These are phyloP conservation scores for Drosophila yooni DNA, from an alignment of 2,888 invertebrate species.

Conservation along the genomic window DNA sequence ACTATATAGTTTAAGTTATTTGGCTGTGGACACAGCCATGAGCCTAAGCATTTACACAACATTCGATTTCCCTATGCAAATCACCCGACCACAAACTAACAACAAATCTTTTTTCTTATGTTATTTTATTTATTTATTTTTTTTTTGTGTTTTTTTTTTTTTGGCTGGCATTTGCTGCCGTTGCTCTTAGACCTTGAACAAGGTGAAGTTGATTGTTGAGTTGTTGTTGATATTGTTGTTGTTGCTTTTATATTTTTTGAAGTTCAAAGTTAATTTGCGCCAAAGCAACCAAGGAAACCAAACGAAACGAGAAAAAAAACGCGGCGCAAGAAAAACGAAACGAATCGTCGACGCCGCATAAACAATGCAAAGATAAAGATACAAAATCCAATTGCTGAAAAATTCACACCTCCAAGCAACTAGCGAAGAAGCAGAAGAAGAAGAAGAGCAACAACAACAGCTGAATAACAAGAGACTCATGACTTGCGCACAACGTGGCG, in stretches of 20 bases:
- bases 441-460: slow-evolving; percentile 17
- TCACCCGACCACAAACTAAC: slow-evolving; percentile 44
- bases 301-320: slow-evolving; percentile 34
- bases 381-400: slow-evolving; percentile 66
- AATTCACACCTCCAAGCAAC: slow-evolving; percentile 68
- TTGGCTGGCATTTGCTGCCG: slow-evolving; percentile 58
- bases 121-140: slow-evolving; percentile 16
- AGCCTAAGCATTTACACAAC: slow-evolving; percentile 42
- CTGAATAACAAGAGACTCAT: slow-evolving; percentile 17
- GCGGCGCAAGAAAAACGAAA: slow-evolving; percentile 48
- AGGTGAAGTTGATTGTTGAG: slow-evolving; percentile 78
- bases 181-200: slow-evolving; percentile 76
- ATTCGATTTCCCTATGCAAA: slow-evolving; percentile 79
- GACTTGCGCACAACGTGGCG: slow-evolving; percentile 58
- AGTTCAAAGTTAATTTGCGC: slow-evolving; percentile 77
- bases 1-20: neutral
- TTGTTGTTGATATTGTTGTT: slow-evolving; percentile 38
- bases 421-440: slow-evolving; percentile 2
- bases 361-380: slow-evolving; percentile 75
- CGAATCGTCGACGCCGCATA: slow-evolving; percentile 45
- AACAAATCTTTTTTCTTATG: slow-evolving; percentile 36
- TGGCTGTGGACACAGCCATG: neutral
- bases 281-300: slow-evolving; percentile 43
- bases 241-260: slow-evolving; percentile 48
- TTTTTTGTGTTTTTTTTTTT: slow-evolving; percentile 20